These are phyloP conservation scores for Pemphigus obesinymphae DNA, from an alignment of 1,140 invertebrate species.

Conservation along the genomic window DNA sequence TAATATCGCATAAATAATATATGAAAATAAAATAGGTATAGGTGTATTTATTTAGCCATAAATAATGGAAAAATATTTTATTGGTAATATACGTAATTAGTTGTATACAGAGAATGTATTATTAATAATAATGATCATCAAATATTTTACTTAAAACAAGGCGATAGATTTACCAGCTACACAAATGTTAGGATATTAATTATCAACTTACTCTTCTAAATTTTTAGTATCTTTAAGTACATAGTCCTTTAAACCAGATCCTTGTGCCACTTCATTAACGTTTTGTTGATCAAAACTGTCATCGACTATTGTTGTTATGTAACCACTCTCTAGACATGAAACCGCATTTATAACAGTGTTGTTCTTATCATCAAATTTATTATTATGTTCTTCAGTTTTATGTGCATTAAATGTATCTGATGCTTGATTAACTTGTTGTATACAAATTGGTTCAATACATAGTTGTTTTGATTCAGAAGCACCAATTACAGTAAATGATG, in stretches of 20 bases:
- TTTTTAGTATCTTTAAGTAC: constrained; percentile 25
- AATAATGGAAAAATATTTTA: no score
- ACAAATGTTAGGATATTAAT: no score
- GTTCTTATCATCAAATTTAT: not conserved
- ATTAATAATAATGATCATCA: no score
- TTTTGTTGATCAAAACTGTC: constrained; percentile 9
- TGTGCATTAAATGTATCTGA: not conserved
- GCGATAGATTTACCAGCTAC: no score
- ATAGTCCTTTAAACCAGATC: constrained; percentile 24
- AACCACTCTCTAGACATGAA: not conserved
- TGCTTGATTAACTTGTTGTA: constrained; percentile 13
- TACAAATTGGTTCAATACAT: constrained; percentile 27
- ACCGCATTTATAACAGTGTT: not conserved
- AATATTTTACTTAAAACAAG: no score
- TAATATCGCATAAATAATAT: no score
- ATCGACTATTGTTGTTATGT: constrained; percentile 8
- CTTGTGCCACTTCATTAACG: constrained; percentile 33
- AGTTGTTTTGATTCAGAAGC: constrained; percentile 18
- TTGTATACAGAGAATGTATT: no score
- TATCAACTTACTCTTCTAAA: constrained; percentile 34
- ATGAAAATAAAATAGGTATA: no score
- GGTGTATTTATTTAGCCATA: no score
- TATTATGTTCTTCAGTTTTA: not conserved
- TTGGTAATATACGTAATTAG: no score
- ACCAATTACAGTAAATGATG: constrained; percentile 17